These are phyloP conservation scores for Columbina picui DNA, from an alignment of 2,113 vertebrate species.

Conservation along the genomic window DNA sequence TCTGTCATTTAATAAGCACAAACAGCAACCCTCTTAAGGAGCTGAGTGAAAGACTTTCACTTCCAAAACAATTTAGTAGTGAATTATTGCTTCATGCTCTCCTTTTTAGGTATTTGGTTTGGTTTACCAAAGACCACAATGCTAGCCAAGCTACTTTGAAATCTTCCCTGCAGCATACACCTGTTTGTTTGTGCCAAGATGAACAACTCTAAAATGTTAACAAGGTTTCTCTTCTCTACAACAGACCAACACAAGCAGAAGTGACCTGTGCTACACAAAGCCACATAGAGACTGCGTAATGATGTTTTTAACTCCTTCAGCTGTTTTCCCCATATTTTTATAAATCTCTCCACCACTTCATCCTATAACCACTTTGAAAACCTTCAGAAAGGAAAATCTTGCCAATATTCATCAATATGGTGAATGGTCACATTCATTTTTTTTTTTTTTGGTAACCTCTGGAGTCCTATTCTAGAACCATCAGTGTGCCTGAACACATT, in stretches of 20 bases:
- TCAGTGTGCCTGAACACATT: background rate
- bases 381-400: background rate
- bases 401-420: background rate
- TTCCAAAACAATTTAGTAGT: background rate
- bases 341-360: background rate
- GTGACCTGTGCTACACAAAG: background rate
- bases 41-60: background rate
- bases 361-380: background rate
- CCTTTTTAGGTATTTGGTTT: background rate
- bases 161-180: background rate
- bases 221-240: background rate
- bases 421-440: background rate
- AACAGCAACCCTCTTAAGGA: background rate
- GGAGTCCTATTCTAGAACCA: background rate
- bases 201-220: background rate
- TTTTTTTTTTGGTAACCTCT: background rate
- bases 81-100: background rate
- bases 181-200: too few relatives aligned
- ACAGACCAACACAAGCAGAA: background rate
- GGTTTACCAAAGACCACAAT: background rate
- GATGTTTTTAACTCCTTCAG: background rate
- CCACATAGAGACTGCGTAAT: background rate
- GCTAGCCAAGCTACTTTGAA: background rate
- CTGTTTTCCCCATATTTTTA: background rate
- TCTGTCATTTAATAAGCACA: background rate